Percentiles rank a stretch among this genome's conserved stretches.
phyloP scores from a whole-genome alignment of 2,113 vertebrate genomes.

The Toxotes jaculatrix region DNA sequence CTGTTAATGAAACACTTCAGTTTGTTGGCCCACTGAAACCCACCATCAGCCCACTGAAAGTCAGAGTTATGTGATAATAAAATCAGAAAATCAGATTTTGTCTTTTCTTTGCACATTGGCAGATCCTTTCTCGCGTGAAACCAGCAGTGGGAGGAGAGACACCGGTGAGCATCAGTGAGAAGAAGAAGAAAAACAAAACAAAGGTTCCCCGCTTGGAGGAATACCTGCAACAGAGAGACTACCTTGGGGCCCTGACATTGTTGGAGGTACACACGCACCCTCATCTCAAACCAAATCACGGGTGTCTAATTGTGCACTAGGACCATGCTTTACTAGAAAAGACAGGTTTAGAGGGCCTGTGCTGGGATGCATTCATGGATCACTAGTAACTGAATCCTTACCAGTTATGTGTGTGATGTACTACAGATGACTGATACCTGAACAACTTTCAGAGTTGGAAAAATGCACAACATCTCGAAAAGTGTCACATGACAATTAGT shows the following conservation, averaged over 20 bases:
- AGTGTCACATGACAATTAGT: no score
- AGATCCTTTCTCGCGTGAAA: conserved; percentile 96
- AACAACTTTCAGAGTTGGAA: no score
- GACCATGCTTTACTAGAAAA: no score
- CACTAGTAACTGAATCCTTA: no score
- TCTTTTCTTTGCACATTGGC: not conserved
- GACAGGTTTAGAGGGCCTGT: no score
- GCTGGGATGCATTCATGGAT: no score
- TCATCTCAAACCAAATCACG: not conserved
- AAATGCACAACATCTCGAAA: no score
- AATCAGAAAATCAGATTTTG: no score
- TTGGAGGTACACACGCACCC: conserved; percentile 87
- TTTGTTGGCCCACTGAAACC: not conserved
- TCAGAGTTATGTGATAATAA: not conserved
- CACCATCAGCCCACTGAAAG: not conserved
- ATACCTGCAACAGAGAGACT: conserved; percentile 90
- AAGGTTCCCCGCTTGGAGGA: conserved; percentile 91
- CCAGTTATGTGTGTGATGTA: no score
- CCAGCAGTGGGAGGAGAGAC: conserved; percentile 89
- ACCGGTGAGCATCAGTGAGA: conserved; percentile 72
- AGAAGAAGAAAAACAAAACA: conserved; percentile 89
- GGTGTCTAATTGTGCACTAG: no score
- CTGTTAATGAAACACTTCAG: not conserved
- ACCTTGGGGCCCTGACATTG: conserved; percentile 92
- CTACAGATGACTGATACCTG: no score